A percentile compares a stretch with the other conserved stretches of the same genome.
phyloP scores from a whole-genome alignment of 2,888 invertebrate species.

The Archips xylosteana region DNA sequence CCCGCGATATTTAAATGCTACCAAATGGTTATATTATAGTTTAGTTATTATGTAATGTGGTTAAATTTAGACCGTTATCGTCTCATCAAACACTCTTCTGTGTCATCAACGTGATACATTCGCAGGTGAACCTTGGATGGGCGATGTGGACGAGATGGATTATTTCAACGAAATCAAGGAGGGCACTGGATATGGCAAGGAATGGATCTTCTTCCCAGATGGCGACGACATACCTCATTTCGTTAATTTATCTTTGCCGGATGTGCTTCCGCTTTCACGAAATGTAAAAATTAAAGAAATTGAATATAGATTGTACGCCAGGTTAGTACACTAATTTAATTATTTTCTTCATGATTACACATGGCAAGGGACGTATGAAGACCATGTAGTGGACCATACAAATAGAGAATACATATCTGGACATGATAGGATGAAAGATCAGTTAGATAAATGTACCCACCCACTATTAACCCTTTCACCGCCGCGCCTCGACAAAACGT shows the following conservation, averaged over 20 bases:
- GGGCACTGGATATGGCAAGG: constrained; percentile 64
- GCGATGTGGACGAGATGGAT: background rate
- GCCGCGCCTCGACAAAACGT: too few relatives aligned
- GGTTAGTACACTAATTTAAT: constrained; percentile 51
- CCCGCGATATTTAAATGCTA: background rate
- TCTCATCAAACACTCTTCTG: background rate
- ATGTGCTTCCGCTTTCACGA: constrained; percentile 7
- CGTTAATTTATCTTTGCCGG: constrained; percentile 54
- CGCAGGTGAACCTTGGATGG: constrained; percentile 14
- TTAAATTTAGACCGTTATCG: background rate
- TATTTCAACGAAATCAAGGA: constrained; percentile 10
- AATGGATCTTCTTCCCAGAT: constrained; percentile 78
- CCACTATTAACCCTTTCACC: too few relatives aligned
- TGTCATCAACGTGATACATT: background rate
- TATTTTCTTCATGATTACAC: background rate
- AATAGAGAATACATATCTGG: too few relatives aligned
- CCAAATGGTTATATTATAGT: background rate
- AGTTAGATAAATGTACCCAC: too few relatives aligned
- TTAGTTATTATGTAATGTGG: constrained; percentile 4
- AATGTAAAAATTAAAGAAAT: constrained; percentile 48
- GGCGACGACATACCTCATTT: constrained; percentile 66
- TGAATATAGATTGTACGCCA: constrained; percentile 70
- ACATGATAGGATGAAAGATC: too few relatives aligned
- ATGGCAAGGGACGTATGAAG: too few relatives aligned
- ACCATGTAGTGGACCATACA: too few relatives aligned